Evolutionary conservation across 2,888 invertebrate species (phyloP).

Genomic region (Acanthopleura granulata): DNA sequence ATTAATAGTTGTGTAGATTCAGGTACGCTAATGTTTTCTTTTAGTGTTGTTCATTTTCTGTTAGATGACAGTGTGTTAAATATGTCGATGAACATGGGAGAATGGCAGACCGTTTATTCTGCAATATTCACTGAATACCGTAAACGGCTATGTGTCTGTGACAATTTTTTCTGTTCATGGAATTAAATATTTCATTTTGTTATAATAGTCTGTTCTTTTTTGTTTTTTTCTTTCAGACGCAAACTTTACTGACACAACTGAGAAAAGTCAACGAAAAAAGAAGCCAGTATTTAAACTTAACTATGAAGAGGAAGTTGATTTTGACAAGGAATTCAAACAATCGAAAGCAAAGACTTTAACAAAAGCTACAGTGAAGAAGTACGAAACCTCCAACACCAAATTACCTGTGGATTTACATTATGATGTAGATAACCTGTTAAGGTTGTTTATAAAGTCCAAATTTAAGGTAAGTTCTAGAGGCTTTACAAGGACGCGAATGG

Average conservation of each 20-base stretch:
- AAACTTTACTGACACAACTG: not conserved
- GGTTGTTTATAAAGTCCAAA: slow-evolving; percentile 52
- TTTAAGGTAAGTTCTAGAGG: slow-evolving; percentile 48
- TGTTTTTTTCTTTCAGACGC: not conserved
- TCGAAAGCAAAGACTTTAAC: slow-evolving; percentile 60
- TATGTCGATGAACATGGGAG: too few species aligned
- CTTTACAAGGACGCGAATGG: too few species aligned
- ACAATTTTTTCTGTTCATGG: too few species aligned
- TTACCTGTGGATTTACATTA: slow-evolving; percentile 65
- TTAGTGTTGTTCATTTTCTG: too few species aligned
- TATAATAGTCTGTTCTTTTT: not conserved
- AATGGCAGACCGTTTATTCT: too few species aligned
- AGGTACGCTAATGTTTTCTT: too few species aligned
- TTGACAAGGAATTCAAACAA: slow-evolving; percentile 46
- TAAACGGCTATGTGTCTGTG: too few species aligned
- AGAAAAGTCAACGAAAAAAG: slow-evolving; percentile 31
- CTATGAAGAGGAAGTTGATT: slow-evolving; percentile 60
- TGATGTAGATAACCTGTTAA: slow-evolving; percentile 58
- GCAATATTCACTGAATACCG: too few species aligned
- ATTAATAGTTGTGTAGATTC: too few species aligned
- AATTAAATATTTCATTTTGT: too few species aligned
- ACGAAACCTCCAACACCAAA: slow-evolving; percentile 57
- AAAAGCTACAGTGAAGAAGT: slow-evolving; percentile 58
- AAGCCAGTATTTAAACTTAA: slow-evolving; percentile 60
- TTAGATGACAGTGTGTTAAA: too few species aligned